These are phyloP conservation scores for Hydropsyche tenuis DNA, from an alignment of 1,140 invertebrate species.

Conservation along the genomic window DNA sequence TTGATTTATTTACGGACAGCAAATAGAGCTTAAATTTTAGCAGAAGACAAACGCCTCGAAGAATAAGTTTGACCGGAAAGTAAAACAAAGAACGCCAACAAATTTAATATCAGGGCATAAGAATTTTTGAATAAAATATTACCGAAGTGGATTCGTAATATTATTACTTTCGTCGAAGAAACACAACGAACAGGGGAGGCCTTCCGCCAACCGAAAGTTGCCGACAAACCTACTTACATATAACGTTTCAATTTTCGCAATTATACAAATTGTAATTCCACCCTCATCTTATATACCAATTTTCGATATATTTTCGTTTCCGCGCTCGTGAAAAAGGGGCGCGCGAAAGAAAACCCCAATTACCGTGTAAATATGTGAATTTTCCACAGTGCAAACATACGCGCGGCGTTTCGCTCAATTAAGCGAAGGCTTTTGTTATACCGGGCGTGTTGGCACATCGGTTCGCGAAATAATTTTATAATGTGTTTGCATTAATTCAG, in stretches of 20 bases:
- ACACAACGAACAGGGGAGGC: slow-evolving; percentile 14
- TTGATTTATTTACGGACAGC: slow-evolving; percentile 45
- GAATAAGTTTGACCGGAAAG: slow-evolving; percentile 44
- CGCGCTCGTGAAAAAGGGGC: not conserved
- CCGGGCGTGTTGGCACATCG: slow-evolving; percentile 28
- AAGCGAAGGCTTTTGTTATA: slow-evolving; percentile 21
- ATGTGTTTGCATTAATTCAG: slow-evolving; percentile 47
- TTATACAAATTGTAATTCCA: not conserved
- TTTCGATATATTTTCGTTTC: not conserved
- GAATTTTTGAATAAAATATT: slow-evolving; percentile 44
- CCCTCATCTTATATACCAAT: too few relatives aligned
- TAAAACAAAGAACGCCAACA: slow-evolving; percentile 44
- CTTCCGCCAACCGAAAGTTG: too few relatives aligned
- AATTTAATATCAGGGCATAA: slow-evolving; percentile 42
- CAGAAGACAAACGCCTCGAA: slow-evolving; percentile 29
- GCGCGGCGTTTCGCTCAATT: slow-evolving; percentile 28
- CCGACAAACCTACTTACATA: too few relatives aligned
- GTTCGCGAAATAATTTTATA: slow-evolving; percentile 45
- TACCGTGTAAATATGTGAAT: slow-evolving; percentile 24
- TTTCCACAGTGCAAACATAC: slow-evolving; percentile 32
- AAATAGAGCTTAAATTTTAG: slow-evolving; percentile 41
- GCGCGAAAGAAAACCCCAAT: slow-evolving; percentile 20
- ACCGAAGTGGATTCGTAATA: slow-evolving; percentile 37
- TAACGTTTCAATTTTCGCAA: not conserved
- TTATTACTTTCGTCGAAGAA: slow-evolving; percentile 36